Conservation (phyloP, 2,797 vertebrate genomes). For the Diplodus sargus region DNA sequence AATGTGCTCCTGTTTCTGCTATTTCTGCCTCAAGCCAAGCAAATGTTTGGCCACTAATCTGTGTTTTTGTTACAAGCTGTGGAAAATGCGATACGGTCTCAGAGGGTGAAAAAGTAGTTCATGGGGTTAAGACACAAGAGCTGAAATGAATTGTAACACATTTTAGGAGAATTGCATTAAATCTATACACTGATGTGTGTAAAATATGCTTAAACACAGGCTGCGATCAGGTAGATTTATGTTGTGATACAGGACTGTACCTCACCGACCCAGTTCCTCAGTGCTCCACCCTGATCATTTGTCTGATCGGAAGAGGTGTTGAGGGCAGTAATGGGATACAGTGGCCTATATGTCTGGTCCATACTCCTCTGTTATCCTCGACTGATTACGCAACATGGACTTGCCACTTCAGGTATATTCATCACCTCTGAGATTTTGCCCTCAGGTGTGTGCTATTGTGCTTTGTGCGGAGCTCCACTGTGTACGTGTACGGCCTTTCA, state of each 20-base stretch:
- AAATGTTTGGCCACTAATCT: constrained; percentile 10
- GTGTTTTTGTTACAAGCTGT: constrained; percentile 2
- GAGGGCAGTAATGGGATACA: constrained; percentile 28
- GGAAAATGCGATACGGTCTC: constrained; percentile 31
- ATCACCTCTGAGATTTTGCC: neutral
- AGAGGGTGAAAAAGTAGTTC: neutral
- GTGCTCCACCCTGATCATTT: constrained; percentile 43
- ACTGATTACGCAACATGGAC: constrained; percentile 16
- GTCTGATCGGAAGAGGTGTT: constrained; percentile 6
- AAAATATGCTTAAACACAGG: neutral
- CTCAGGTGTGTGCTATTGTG: neutral
- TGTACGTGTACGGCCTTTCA: neutral
- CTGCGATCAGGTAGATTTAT: neutral
- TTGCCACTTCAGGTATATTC: neutral
- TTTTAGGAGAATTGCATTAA: neutral
- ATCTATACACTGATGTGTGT: neutral
- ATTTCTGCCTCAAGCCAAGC: constrained; percentile 18
- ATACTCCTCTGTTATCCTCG: neutral
- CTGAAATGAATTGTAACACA: neutral
- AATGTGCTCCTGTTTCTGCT: constrained; percentile 11
- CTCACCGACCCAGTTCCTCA: constrained; percentile 21
- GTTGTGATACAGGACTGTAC: constrained; percentile 12
- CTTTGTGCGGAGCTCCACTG: constrained; percentile 9
- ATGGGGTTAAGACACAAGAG: neutral
- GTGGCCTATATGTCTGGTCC: constrained; percentile 20